Percentiles rank a stretch among this genome's conserved stretches.
Evolutionary conservation across 2,113 vertebrate genomes (phyloP).

Genomic region (Microcebus tavaratra): DNA sequence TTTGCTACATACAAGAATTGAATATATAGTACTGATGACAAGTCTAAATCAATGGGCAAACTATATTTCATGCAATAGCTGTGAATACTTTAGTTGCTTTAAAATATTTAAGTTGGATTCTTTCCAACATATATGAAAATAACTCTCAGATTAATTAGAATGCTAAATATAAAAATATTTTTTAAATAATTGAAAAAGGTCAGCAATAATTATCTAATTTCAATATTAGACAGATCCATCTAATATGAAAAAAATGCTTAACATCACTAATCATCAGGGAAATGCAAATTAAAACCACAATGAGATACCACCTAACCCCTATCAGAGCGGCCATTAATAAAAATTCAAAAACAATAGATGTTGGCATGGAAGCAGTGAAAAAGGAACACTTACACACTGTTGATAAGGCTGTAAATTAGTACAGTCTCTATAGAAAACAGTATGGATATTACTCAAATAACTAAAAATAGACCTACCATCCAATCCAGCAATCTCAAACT

Average conservation of each 20-base stretch:
- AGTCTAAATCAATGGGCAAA: not conserved
- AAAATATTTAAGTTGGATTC: constrained; percentile 18
- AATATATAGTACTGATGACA: not conserved
- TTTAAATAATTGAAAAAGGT: not conserved
- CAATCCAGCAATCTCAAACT: too few species aligned
- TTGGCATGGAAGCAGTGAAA: too few species aligned
- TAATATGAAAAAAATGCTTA: not conserved
- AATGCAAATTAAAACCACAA: too few species aligned
- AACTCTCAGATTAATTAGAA: not conserved
- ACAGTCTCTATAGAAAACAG: too few species aligned
- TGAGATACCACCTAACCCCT: too few species aligned
- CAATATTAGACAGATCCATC: not conserved
- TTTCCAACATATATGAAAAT: not conserved
- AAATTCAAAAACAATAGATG: too few species aligned
- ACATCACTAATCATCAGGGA: too few species aligned
- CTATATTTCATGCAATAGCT: not conserved
- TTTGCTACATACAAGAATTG: not conserved
- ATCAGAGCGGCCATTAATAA: too few species aligned
- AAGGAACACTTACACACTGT: too few species aligned
- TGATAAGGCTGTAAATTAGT: too few species aligned
- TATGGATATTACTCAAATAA: too few species aligned
- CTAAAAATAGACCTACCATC: too few species aligned
- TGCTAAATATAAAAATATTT: not conserved
- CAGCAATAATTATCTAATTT: not conserved
- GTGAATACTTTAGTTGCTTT: not conserved